phyloP scores from a whole-genome alignment of 1,140 invertebrate genomes.

The Gerris buenoi region DNA sequence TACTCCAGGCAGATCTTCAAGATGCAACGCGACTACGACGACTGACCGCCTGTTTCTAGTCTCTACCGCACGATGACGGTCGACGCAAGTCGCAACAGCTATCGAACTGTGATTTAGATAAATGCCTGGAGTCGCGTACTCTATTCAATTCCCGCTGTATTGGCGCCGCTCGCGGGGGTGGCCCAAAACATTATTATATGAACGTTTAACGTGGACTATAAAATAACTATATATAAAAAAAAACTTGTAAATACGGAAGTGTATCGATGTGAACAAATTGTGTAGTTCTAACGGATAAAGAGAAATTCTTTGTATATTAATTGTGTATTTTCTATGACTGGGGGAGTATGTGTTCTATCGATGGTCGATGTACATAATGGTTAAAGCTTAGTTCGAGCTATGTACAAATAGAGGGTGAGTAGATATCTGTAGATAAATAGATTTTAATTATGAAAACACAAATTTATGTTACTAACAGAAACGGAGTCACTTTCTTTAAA shows the following conservation, averaged over 20 bases:
- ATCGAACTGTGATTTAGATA: constrained; percentile 14
- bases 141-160: constrained; percentile 17
- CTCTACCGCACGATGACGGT: constrained; percentile 5
- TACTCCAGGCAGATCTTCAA: constrained; percentile 27
- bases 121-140: constrained; percentile 15
- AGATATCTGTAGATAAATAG: constrained; percentile 15
- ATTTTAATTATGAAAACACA: background rate
- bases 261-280: constrained; percentile 17
- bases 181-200: background rate
- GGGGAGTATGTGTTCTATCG: constrained; percentile 17
- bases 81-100: background rate
- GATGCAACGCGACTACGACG: constrained; percentile 23
- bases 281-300: constrained; percentile 3
- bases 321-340: constrained; percentile 21
- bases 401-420: constrained; percentile 20
- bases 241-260: constrained; percentile 9
- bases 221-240: constrained; percentile 12
- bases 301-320: constrained; percentile 19
- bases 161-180: constrained; percentile 10
- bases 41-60: constrained; percentile 6
- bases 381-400: constrained; percentile 7
- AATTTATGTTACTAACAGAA: constrained; percentile 2
- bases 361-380: constrained; percentile 14
- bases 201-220: background rate
- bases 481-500: too few species aligned